These are phyloP conservation scores for Leucoraja erinaceus DNA, from an alignment of 2,113 vertebrate species.

Conservation along the genomic window DNA sequence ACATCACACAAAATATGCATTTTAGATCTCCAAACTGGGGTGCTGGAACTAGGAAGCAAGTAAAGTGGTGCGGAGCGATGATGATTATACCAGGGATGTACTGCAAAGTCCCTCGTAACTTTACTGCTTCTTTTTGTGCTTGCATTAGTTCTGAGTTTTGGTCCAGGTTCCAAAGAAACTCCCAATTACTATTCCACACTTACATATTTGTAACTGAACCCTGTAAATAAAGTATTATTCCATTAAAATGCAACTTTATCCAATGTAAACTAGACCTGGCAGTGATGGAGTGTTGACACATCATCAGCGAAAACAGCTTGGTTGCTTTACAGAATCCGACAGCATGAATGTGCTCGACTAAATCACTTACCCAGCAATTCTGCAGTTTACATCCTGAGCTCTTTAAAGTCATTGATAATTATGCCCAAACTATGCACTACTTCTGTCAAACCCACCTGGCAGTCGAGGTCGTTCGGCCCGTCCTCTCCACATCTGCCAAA, in stretches of 20 bases:
- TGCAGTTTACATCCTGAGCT: not conserved
- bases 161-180: not conserved
- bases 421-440: not conserved
- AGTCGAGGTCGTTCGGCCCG: not conserved
- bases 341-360: not conserved
- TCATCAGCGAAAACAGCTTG: not conserved
- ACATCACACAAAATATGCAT: not conserved
- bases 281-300: not conserved
- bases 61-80: not conserved
- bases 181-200: not conserved
- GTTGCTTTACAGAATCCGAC: not conserved
- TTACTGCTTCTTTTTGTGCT: not conserved
- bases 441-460: not conserved
- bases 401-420: not conserved
- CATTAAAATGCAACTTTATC: not conserved
- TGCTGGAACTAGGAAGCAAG: not conserved
- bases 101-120: not conserved
- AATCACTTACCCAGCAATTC: not conserved
- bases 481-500: too few relatives aligned
- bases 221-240: not conserved
- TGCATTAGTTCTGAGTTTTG: not conserved
- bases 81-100: not conserved
- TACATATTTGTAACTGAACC: not conserved
- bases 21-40: not conserved
- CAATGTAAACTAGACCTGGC: not conserved